Evolutionary conservation across 37 sponge, comb jelly and placozoan species (phyloP).

Genomic region (Spongilla lacustris): DNA sequence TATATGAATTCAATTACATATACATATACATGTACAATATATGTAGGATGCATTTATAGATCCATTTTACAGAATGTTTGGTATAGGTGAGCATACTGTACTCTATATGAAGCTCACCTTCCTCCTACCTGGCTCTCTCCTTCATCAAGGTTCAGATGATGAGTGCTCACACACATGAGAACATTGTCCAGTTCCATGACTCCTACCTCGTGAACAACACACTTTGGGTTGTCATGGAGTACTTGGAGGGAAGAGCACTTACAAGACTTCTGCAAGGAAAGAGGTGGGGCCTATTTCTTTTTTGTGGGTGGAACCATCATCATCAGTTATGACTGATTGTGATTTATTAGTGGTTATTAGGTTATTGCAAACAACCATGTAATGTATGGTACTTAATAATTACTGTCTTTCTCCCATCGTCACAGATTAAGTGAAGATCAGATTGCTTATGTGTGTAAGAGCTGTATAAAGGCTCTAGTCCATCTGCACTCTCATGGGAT

Average conservation of each 20-base stretch:
- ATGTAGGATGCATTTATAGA: too few species aligned
- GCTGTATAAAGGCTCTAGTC: slow-evolving; percentile 76
- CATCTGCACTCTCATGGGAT: slow-evolving; percentile 88
- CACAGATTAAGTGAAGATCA: slow-evolving; percentile 77
- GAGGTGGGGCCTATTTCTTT: slow-evolving; percentile 60
- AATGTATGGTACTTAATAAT: neutral
- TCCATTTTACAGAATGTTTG: too few species aligned
- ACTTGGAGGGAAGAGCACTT: slow-evolving; percentile 84
- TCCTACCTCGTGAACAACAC: slow-evolving; percentile 85
- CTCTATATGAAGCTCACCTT: neutral
- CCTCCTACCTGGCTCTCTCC: too few species aligned
- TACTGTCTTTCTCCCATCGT: neutral
- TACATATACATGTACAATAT: too few species aligned
- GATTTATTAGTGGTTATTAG: too few species aligned
- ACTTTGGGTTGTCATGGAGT: slow-evolving; percentile 97
- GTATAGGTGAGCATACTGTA: too few species aligned
- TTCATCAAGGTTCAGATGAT: slow-evolving; percentile 66
- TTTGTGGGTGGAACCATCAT: too few species aligned
- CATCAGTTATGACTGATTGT: too few species aligned
- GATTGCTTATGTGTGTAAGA: slow-evolving; percentile 81
- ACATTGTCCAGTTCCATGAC: slow-evolving; percentile 83
- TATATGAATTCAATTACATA: too few species aligned
- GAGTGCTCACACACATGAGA: slow-evolving; percentile 74
- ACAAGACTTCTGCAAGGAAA: slow-evolving; percentile 77
- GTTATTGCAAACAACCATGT: too few species aligned